phyloP scores from a whole-genome alignment of 2,113 vertebrate species.

The Mohoua ochrocephala region DNA sequence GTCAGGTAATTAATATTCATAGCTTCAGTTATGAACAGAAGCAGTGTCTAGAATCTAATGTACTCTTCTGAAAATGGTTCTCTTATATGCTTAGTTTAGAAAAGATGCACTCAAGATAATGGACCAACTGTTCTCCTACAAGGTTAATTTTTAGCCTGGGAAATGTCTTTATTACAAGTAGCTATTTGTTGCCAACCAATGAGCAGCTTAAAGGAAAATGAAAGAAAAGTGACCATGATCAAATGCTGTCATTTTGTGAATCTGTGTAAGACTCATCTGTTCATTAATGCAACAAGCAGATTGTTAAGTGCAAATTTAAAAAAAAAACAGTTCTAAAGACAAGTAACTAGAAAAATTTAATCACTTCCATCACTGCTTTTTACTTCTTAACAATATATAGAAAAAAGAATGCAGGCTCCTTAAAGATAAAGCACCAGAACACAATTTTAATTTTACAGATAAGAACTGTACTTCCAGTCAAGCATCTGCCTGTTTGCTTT shows the following conservation, averaged over 20 bases:
- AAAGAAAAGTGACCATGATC: neutral
- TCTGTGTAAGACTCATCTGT: neutral
- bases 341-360: neutral
- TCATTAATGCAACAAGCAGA: neutral
- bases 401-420: neutral
- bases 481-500: neutral
- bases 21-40: neutral
- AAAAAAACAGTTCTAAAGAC: neutral
- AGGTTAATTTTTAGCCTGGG: slow-evolving; percentile 21
- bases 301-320: neutral
- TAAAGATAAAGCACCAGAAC: neutral
- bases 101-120: slow-evolving; percentile 2
- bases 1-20: neutral
- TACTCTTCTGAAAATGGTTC: neutral
- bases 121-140: neutral
- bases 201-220: neutral
- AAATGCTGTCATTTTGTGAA: neutral
- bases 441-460: neutral
- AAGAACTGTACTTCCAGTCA: neutral
- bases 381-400: neutral
- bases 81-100: neutral
- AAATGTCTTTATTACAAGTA: neutral
- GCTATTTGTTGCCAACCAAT: neutral
- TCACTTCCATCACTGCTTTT: neutral
- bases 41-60: neutral